Base-by-base conservation (phyloP, 2,113 vertebrate genomes). In the Euleptes europaea region DNA sequence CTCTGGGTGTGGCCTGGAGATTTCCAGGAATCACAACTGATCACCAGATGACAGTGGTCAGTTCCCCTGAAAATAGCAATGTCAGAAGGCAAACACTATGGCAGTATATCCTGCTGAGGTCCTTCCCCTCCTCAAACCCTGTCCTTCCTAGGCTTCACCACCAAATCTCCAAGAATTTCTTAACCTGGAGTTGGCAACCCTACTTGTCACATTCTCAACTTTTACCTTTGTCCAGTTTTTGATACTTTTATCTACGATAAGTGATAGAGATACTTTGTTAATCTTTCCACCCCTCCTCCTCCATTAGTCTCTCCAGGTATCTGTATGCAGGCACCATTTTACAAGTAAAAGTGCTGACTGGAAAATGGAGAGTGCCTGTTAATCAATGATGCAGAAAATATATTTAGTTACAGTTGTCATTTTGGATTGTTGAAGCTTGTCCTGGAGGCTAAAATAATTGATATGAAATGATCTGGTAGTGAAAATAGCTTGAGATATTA, bases 311-410 rank as follows among this genome's bases (percentile, higher is more conserved):
- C 23, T 17, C 21, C 49, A 44, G 23, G 44, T 70, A 21, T 54
- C 33, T 26, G 28, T 38, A 17, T 51, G 2, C 13, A 42, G 21
- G 26, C 1, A 21, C 14, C 15, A 40, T 7, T 40, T 73, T 60
- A 23, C 51, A 73, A 49, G 15, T 57, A 81, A 49, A 82, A 6
- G 38, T 21, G 14, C 1, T 91, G 79, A 66, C 40, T 47, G 40
- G 67, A 47, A 74, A 28, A 33, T 63, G 21, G 40, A 88, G 47
- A 83, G 90, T 88, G 12, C 87, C 88, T 89, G 87, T 85, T 77
- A 85, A 33, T 93, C 51, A 84, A 0, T 82, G 33, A 31, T 33
- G 78, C 82, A 80, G 42, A 57, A 92, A 76, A 87, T 8, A 28
- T 71, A 90, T 74, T 76, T 84, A 42, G 44, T 54, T 78, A 1